These are phyloP conservation scores for Empidonax traillii DNA, from an alignment of 2,113 vertebrate genomes.

Conservation along the genomic window DNA sequence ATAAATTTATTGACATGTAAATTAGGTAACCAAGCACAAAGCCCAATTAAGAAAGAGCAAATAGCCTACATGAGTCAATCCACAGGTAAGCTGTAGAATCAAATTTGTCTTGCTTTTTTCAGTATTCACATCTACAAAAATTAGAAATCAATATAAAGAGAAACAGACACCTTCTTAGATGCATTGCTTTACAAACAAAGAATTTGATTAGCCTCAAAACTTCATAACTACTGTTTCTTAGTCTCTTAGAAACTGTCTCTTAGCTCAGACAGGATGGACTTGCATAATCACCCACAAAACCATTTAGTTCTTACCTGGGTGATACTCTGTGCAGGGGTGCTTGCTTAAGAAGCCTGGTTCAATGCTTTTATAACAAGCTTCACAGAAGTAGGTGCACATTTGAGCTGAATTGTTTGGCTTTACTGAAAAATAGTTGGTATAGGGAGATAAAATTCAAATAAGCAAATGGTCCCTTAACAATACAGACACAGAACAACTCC, in stretches of 20 bases:
- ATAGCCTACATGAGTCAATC: background rate
- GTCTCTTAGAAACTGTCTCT: background rate
- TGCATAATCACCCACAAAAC: background rate
- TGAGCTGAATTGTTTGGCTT: background rate
- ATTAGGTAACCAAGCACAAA: background rate
- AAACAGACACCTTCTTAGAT: background rate
- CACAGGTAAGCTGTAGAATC: background rate
- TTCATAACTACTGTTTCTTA: background rate
- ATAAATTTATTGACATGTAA: background rate
- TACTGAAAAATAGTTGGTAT: background rate
- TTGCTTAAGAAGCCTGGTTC: background rate
- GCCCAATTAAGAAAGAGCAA: background rate
- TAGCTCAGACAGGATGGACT: background rate
- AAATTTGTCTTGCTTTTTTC: background rate
- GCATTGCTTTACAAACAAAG: background rate
- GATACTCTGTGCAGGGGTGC: no score
- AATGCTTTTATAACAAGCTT: background rate
- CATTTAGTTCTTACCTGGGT: background rate
- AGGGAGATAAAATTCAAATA: background rate
- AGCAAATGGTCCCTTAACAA: background rate
- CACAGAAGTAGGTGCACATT: background rate
- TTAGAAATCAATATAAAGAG: background rate
- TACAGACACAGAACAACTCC: background rate
- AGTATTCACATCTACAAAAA: background rate
- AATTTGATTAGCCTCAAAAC: background rate